Base-by-base conservation (phyloP, 2,113 vertebrate species). In the Syngnathoides biaculeatus region DNA sequence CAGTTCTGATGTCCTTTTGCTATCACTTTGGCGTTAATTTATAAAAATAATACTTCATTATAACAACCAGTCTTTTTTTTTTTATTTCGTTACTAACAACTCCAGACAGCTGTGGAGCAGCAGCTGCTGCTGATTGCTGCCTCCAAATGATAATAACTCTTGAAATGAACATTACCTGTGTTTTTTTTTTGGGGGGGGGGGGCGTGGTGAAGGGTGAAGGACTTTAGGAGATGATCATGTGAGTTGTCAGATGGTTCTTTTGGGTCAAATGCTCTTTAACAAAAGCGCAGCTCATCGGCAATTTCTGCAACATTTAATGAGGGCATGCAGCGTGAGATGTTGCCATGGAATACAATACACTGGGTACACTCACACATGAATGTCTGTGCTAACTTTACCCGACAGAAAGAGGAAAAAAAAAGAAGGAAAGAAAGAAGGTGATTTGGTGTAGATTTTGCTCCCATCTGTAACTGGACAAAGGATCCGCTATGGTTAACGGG, bases 241-340 rank as follows among this genome's bases (percentile, higher is more conserved):
- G 89, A 90, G 83, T 79, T 85, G 89, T 90, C 88, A 90, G 89
- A 90, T 89, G 90, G 71, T 87, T 86, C 75, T 84, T 81, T 84
- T 73, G 78, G 81, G 86, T 88, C 83, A 90, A 88, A 84, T 63
- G 83, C 83, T 89, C 83, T 88, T 90, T 87, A 86, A 85, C 74
- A 83, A 80, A 74, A 83, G 78, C 74, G 17, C 73, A 83, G 67
- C 61, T 50, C 64, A 76, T 78, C 75, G 71, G 78, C 76, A 75
- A 78, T 26, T 71, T 73, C 43, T 57, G 55, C 68, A 64, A 52
- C 64, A n/a, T 75, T 71, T 70, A 73, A 79, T 72, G 7, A 73
- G 66, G 64, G 58, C 42, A 10, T 74, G 65, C 64, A 59, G 69
- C 66, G 64, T 68, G 58, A 78, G 52, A 72, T 60, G 74, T 71